Evolutionary conservation across 2,888 invertebrate genomes (phyloP), one percentile per base, ranked within the genome.

Genomic region (Ophonus ardosiacus): DNA sequence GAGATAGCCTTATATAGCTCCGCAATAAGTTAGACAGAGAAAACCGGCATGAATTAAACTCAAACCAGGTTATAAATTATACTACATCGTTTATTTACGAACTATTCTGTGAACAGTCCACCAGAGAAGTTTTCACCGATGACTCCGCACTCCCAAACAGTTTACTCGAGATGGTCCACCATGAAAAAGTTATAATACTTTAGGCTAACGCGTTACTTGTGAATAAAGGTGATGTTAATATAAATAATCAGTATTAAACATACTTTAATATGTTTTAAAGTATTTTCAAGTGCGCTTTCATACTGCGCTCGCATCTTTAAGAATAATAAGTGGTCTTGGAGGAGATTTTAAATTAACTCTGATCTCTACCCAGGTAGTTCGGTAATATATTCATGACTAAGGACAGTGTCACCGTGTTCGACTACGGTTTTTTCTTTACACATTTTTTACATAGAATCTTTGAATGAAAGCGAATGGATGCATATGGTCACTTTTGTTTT

Each of bases 1-100:
- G 85, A 87, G 87, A 88, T 84, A 88, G 56, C 38, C 57, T n/a
- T 83, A 83, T 86, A 87, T 86, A 86, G 76, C 81, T 40, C 65
- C 84, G 80, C 85, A 80, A 84, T 85, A 15, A 84, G 78, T 63
- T 61, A 82, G 86, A 86, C 83, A 87, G 87, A 88, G 88, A 88
- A 86, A 86, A 87, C 86, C 86, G 87, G 87, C 87, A 87, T 89
- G 89, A 90, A 90, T 90, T 90, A 89, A 90, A 89, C 88, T 88
- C 89, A 88, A 88, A 88, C 88, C 87, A 87, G 88, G 88, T 87
- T 87, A 88, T 88, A 88, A 88, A 88, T 88, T 88, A 88, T 87
- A 87, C 86, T 87, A 87, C 87, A 88, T 85, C 85, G 85, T 87
- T 88, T 88, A 88, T 88, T 88, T 88, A 88, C 87, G 86, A 87